Evolutionary conservation across 2,888 invertebrate genomes (phyloP).

Genomic region (Pemphredon lugubris): DNA sequence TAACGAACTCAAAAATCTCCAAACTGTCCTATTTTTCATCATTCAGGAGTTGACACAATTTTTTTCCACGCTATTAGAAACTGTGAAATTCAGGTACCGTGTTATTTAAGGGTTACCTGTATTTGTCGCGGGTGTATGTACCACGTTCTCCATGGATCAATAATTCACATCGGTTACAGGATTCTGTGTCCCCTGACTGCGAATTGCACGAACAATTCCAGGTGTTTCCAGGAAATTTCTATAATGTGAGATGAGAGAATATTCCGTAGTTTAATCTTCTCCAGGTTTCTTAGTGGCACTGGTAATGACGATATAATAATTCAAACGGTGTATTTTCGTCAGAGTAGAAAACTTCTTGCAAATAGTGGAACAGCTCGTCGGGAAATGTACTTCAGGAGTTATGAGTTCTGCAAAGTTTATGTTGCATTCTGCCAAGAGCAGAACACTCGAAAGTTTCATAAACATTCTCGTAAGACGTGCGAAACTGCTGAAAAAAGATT

Average conservation of each 20-base stretch:
- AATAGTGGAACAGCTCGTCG: neutral
- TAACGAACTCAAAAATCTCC: no score
- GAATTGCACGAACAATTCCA: constrained; percentile 3
- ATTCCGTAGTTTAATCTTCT: no score
- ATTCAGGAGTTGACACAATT: no score
- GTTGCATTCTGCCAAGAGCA: neutral
- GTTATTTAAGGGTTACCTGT: no score
- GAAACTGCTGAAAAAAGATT: constrained; percentile 1
- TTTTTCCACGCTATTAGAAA: no score
- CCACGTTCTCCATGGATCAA: constrained; percentile 31
- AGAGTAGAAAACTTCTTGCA: neutral
- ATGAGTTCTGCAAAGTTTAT: constrained; percentile 11
- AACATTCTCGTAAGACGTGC: constrained; percentile 3
- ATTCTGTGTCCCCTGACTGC: neutral
- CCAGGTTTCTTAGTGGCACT: no score
- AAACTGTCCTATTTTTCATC: no score
- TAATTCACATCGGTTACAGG: constrained; percentile 22
- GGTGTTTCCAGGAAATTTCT: neutral
- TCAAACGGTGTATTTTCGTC: neutral
- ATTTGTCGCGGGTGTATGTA: constrained; percentile 26
- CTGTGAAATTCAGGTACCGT: no score
- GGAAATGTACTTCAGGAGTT: constrained; percentile 10
- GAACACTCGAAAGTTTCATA: constrained; percentile 10
- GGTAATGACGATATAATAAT: no score
- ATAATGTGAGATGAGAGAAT: no score